Conservation (phyloP, 2,113 vertebrate species). For the Urocynchramus pylzowi region DNA sequence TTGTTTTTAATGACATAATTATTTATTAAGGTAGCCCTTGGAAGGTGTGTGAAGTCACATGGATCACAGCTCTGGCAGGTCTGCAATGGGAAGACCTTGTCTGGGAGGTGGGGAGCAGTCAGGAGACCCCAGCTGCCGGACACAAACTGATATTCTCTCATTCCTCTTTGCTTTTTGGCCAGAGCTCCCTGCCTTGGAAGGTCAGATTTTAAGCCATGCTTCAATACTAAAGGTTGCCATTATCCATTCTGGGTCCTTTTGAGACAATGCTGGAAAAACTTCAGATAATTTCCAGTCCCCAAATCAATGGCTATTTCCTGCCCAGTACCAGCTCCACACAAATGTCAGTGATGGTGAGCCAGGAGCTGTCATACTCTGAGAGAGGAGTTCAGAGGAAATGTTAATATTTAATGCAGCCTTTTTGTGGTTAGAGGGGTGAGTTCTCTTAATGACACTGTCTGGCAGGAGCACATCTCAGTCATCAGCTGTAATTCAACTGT, state of each 20-base stretch:
- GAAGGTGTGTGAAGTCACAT: not conserved
- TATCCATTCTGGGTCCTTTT: not conserved
- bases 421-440: not conserved
- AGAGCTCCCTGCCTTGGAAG: not conserved
- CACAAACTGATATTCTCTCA: not conserved
- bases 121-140: not conserved
- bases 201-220: not conserved
- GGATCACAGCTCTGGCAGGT: not conserved
- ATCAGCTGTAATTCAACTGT: not conserved
- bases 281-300: not conserved
- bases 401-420: slow-evolving; percentile 52
- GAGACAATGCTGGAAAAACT: not conserved
- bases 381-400: slow-evolving; percentile 4
- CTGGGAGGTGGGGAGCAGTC: not conserved
- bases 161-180: not conserved
- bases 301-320: not conserved
- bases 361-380: not conserved
- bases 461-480: not conserved
- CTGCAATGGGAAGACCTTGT: not conserved
- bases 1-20: not conserved
- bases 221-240: not conserved
- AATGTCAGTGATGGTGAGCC: not conserved
- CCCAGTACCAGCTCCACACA: not conserved
- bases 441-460: not conserved
- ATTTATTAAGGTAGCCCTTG: not conserved